Evolutionary conservation across 2,797 vertebrate genomes (phyloP).

Genomic region (Spheniscus humboldti): DNA sequence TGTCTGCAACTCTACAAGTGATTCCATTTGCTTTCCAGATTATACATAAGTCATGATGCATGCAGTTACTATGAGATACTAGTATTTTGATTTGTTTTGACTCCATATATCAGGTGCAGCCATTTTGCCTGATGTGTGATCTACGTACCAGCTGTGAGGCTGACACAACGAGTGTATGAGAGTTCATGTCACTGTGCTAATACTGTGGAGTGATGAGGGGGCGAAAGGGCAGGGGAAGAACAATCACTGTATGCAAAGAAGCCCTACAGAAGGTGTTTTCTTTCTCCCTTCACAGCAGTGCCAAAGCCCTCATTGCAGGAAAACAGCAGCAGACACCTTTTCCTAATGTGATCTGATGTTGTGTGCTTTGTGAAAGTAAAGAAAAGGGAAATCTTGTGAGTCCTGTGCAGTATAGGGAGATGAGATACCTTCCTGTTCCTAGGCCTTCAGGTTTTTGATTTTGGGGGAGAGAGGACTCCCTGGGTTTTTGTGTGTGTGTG

Average conservation of each 20-base stretch:
- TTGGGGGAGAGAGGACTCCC: not conserved
- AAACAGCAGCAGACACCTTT: not conserved
- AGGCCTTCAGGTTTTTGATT: not conserved
- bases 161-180: not conserved
- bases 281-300: not conserved
- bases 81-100: not conserved
- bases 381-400: not conserved
- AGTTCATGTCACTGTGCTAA: not conserved
- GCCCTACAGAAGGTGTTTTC: not conserved
- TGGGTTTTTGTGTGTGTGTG: not conserved
- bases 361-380: not conserved
- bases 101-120: not conserved
- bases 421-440: not conserved
- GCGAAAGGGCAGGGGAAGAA: not conserved
- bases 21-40: not conserved
- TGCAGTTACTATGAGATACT: not conserved
- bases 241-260: not conserved
- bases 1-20: not conserved
- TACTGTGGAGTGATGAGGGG: not conserved
- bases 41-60: not conserved
- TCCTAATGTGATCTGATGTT: not conserved
- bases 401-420: not conserved
- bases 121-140: not conserved
- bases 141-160: not conserved
- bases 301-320: not conserved